Percentiles rank a stretch among this genome's conserved stretches.
Conservation (phyloP, 2,888 invertebrate genomes). For the Mesochorus sp. region DNA sequence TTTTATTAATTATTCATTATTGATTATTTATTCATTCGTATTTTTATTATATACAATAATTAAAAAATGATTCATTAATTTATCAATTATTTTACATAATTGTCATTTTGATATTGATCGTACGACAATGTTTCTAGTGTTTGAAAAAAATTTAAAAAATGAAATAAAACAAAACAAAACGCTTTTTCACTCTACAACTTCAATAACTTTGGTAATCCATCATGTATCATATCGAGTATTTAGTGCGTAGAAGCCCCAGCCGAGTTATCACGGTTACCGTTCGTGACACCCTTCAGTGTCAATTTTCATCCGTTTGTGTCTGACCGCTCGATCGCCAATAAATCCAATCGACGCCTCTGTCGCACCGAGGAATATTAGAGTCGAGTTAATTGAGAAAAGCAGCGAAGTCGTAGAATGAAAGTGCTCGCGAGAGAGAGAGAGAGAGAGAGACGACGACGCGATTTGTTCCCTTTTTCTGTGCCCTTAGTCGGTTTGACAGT, state of each 20-base stretch:
- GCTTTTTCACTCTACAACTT: too few relatives aligned
- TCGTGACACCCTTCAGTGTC: constrained; percentile 13
- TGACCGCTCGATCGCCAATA: neutral
- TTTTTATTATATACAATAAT: too few relatives aligned
- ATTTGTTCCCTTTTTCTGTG: neutral
- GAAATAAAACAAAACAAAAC: too few relatives aligned
- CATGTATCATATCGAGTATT: constrained; percentile 22
- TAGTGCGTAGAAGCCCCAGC: constrained; percentile 24
- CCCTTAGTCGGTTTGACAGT: too few relatives aligned
- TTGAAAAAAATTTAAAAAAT: too few relatives aligned
- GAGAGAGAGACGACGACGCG: neutral
- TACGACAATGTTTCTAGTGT: too few relatives aligned
- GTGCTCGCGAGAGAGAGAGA: neutral
- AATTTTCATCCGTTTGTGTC: constrained; percentile 33
- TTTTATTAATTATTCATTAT: too few relatives aligned
- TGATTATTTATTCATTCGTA: too few relatives aligned
- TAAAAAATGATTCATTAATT: too few relatives aligned
- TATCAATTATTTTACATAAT: too few relatives aligned
- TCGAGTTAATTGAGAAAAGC: constrained; percentile 36
- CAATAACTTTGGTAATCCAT: neutral
- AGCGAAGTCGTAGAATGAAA: constrained; percentile 10
- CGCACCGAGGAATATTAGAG: neutral
- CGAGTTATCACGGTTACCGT: constrained; percentile 11
- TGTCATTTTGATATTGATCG: too few relatives aligned
- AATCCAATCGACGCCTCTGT: constrained; percentile 37